A percentile compares a stretch with the other conserved stretches of the same genome.
phyloP scores from a whole-genome alignment of 2,797 vertebrate genomes.

The Chelmon rostratus region DNA sequence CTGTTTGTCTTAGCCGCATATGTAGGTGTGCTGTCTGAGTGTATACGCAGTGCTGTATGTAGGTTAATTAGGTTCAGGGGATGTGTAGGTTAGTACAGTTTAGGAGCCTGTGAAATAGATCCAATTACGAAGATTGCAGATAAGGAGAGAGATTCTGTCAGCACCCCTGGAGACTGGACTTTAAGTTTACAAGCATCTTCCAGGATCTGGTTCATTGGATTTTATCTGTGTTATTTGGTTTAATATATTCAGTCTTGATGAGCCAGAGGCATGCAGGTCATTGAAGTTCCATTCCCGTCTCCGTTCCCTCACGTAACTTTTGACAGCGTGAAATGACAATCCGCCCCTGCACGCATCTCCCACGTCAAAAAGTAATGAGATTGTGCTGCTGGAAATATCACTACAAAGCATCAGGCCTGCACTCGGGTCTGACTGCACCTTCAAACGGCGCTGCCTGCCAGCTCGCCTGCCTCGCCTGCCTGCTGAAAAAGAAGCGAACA shows the following conservation, averaged over 20 bases:
- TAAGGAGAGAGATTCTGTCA: slow-evolving; percentile 42
- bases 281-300: slow-evolving; percentile 80
- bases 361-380: slow-evolving; percentile 86
- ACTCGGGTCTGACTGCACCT: slow-evolving; percentile 82
- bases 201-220: slow-evolving; percentile 70
- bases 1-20: slow-evolving; percentile 59
- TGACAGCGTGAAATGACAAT: slow-evolving; percentile 85
- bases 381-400: slow-evolving; percentile 86
- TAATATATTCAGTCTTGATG: slow-evolving; percentile 82
- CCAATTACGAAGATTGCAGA: slow-evolving; percentile 54
- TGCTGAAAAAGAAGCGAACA: slow-evolving; percentile 80
- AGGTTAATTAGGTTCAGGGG: slow-evolving; percentile 59
- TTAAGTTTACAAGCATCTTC: slow-evolving; percentile 76
- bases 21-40: slow-evolving; percentile 18
- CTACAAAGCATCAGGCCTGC: slow-evolving; percentile 82
- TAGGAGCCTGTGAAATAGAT: slow-evolving; percentile 52
- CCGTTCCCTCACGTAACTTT: slow-evolving; percentile 77
- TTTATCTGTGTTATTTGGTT: slow-evolving; percentile 72
- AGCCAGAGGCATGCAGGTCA: slow-evolving; percentile 80
- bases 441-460: slow-evolving; percentile 82
- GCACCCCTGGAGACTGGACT: slow-evolving; percentile 68
- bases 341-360: slow-evolving; percentile 81
- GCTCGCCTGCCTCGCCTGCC: slow-evolving; percentile 76
- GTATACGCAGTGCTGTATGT: slow-evolving; percentile 19
- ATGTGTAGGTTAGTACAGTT: slow-evolving; percentile 44